Evolutionary conservation across 2,797 vertebrate genomes (phyloP).

Genomic region (Echiichthys vipera): DNA sequence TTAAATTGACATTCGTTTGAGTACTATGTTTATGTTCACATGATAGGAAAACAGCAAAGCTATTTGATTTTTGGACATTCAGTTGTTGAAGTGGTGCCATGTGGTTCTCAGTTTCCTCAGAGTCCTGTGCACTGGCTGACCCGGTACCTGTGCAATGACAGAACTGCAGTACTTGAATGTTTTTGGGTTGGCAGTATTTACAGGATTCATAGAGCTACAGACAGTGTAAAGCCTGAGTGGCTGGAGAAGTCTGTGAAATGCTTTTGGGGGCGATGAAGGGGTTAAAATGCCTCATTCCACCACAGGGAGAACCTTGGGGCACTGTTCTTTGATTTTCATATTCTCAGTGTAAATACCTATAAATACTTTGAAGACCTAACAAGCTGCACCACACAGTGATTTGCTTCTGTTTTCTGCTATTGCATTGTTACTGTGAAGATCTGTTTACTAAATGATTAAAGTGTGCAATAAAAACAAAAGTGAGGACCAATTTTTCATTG

Average conservation of each 20-base stretch:
- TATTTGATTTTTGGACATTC: constrained; percentile 41
- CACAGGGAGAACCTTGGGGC: constrained; percentile 40
- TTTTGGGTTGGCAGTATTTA: constrained; percentile 69
- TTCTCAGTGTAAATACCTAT: constrained; percentile 80
- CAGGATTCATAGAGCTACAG: constrained; percentile 54
- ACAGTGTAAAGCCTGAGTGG: constrained; percentile 21
- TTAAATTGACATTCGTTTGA: constrained; percentile 42
- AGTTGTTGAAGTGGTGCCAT: constrained; percentile 37
- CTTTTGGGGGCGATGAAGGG: constrained; percentile 11
- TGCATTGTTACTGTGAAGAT: constrained; percentile 87
- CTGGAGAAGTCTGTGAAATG: constrained; percentile 36
- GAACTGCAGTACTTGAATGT: constrained; percentile 84
- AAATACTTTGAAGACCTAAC: constrained; percentile 72
- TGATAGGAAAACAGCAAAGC: constrained; percentile 26
- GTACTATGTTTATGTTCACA: constrained; percentile 33
- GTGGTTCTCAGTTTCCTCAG: constrained; percentile 46
- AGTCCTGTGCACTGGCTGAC: constrained; percentile 68
- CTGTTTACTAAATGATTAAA: constrained; percentile 85
- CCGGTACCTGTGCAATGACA: constrained; percentile 81
- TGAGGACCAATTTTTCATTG: constrained; percentile 25
- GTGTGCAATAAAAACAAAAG: constrained; percentile 84
- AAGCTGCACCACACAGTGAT: constrained; percentile 73
- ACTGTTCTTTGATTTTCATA: constrained; percentile 61
- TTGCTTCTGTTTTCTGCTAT: constrained; percentile 80
- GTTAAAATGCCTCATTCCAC: constrained; percentile 36